Evolutionary conservation across 2,113 vertebrate genomes (phyloP), one percentile per base, ranked within the genome.

Genomic region (Anoplopoma fimbria): DNA sequence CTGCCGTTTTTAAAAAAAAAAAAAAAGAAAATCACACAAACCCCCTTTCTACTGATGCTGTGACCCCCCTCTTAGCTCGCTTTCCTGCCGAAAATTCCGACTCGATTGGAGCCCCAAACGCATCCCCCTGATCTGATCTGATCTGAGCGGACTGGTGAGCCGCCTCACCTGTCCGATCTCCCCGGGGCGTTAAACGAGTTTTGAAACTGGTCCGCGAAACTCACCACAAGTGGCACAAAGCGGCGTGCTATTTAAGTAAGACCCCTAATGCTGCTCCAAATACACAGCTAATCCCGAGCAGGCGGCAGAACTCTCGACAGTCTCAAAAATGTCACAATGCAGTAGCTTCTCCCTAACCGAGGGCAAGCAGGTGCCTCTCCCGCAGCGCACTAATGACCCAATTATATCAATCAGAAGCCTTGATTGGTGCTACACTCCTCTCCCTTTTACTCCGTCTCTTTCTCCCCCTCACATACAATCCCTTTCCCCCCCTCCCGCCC

Each of bases 401-500:
- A 95, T 95, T 95, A 95, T 94, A 95, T 93, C 94, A 95, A 95
- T 95, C 94, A 95, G 93, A 90, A 84, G 88, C 89, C 93, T 92
- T 95, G 93, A 95, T 95, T 93, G 91, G 89, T 91, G 87, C 90
- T 90, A 67, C 86, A 86, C 90, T 90, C 81, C 86, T 91, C 85
- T 90, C 74, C 81, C 65, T 87, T 81, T 79, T 83, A 68, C 81
- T 80, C 81, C 57, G 57, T 19, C 69, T 67, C 61, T 62, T 42
- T 71, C 57, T 77, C 68, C 69, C 67, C 69, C 67, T 42, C 60
- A 13, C 79, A 70, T 55, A 86, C 85, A 87, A 69, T 69, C 86
- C 55, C 67, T 36, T 21, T 74, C 74, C 78, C 82, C 76, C n/a
- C n/a, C n/a, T n/a, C n/a, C n/a, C n/a, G n/a, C n/a, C n/a, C n/a